Base-by-base conservation (phyloP, 2,888 invertebrate species). In the Trisateles emortualis region DNA sequence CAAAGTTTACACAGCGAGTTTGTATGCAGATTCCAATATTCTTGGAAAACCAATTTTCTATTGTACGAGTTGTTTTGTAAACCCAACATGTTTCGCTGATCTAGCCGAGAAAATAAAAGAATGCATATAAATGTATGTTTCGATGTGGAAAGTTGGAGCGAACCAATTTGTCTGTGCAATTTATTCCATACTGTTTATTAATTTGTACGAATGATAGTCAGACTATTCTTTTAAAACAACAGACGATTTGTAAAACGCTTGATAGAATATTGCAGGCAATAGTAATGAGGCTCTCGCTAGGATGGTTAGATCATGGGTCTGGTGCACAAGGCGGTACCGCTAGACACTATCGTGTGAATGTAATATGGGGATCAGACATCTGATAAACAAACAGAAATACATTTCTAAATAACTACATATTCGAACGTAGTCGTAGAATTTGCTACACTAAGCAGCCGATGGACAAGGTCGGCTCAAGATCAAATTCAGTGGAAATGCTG, bases 11-110 rank as follows among this genome's bases (percentile, higher is more conserved):
- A 69, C 56, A 56, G 36, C 3, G 26, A 14, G 56, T 56, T 65
- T 44, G 51, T 30, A 56, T 52, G 49, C 52, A 55, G 46, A 69
- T 54, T 53, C 50, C 70, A 63, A 69, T 66, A 66, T 68, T 59
- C 68, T 54, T 64, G 54, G 53, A 50, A 68, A 70, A 66, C 63
- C 59, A 68, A 68, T 68, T 68, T 69, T 53, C 54, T 66, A 58
- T 44, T 16, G 45, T 58, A 66, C 51, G 59, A 52, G 49, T 59
- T 62, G 47, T 50, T 59, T 47, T 52, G 58, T 66, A 63, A 52
- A 53, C 47, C 59, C 63, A 63, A 59, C 57, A 69, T 52, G 56
- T 59, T 50, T 56, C 17, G 29, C 49, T 41, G 58, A 54, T 65
- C 55, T 53, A 22, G 35, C 50, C 32, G 38, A 36, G 49, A 39